Base-by-base conservation (phyloP, 2,113 vertebrate genomes). In the Struthio camelus region DNA sequence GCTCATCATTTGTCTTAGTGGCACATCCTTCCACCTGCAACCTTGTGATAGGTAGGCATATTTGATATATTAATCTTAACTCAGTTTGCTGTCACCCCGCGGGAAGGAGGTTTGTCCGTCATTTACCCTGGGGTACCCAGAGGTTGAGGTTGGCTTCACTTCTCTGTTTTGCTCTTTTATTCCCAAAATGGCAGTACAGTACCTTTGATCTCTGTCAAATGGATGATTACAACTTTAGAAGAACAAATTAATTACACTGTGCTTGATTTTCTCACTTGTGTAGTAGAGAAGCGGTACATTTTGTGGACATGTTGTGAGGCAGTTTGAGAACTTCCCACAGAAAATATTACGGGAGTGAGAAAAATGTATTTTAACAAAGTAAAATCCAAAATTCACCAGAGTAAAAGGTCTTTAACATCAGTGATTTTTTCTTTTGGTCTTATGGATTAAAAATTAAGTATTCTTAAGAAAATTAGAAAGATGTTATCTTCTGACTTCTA, bases 161-260 rank as follows among this genome's bases (percentile, higher is more conserved):
- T 76, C 44, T 71, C 81, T 89, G 40, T 54, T 90, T 87, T 66
- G 17, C 72, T 87, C 44, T 64, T 62, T 80, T 34, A 34, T 28
- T 96, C 54, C 64, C 75, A 70, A 59, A 53, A 71, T 78, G 69
- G 59, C 78, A 59, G 17, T 11, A 14, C 25, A 67, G 8, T 90
- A 80, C 93, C 87, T 95, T 92, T 94, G 73, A 91, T 94, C 94
- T 92, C 67, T 85, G 0, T 46, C 54, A 82, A 85, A 89, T 54
- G 77, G 84, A 53, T 91, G 83, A 95, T 95, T 94, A 92, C 80
- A 94, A 66, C 50, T 87, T 94, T 54, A 82, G 73, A 86, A 91
- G 67, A 89, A 87, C 76, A 28, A 92, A 78, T 95, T 92, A 87
- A 91, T 94, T 85, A 92, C 0, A 32, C 66, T 73, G 69, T 66